phyloP scores from a whole-genome alignment of 2,797 vertebrate genomes.

The Molossus alvarezi region DNA sequence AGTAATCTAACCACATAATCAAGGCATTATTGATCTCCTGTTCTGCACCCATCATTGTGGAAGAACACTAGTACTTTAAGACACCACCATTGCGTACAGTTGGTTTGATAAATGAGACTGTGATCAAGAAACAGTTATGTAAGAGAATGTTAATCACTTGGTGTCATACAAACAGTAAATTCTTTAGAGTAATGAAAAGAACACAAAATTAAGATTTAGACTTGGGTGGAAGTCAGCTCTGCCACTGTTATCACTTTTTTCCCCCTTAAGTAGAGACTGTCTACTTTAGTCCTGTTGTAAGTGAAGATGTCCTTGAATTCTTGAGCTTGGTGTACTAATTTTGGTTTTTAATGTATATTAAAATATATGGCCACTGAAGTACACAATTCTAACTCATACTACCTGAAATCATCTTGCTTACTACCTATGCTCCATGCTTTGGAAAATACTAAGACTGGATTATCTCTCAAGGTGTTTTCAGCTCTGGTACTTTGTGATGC shows the following conservation, averaged over 20 bases:
- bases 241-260: neutral
- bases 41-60: constrained; percentile 43
- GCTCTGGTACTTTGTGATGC: constrained; percentile 32
- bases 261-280: neutral
- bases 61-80: constrained; percentile 59
- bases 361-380: neutral
- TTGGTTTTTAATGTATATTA: constrained; percentile 11
- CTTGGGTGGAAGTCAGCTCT: constrained; percentile 12
- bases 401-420: constrained; percentile 8
- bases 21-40: constrained; percentile 61
- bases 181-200: constrained; percentile 56
- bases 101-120: constrained; percentile 68
- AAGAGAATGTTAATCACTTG: constrained; percentile 49
- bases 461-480: neutral
- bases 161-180: constrained; percentile 10
- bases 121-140: constrained; percentile 56
- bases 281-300: constrained; percentile 21
- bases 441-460: constrained; percentile 5
- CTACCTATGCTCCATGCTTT: neutral
- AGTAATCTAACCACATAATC: constrained; percentile 69
- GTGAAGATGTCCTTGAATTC: neutral
- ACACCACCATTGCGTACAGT: constrained; percentile 34
- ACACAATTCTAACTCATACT: neutral
- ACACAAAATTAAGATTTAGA: constrained; percentile 41
- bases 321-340: neutral